Percentiles rank a stretch among this genome's conserved stretches.
phyloP scores from a whole-genome alignment of 2,113 vertebrate species.

The Tachysurus fulvidraco region DNA sequence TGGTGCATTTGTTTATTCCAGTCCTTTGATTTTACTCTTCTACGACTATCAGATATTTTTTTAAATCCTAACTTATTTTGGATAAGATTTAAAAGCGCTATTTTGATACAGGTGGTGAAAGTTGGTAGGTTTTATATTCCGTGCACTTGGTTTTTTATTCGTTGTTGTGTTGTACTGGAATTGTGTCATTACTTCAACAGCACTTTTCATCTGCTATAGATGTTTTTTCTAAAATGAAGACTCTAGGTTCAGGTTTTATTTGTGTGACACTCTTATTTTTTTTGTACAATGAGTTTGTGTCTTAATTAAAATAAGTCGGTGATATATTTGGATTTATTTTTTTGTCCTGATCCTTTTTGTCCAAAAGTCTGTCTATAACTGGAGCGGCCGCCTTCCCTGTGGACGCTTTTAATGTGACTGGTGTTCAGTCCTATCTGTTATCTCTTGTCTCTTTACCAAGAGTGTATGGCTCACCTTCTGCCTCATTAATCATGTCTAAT shows the following conservation, averaged over 20 bases:
- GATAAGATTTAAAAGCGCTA: constrained; percentile 1
- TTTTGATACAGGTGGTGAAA: constrained; percentile 33
- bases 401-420: background rate
- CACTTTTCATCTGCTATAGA: constrained; percentile 2
- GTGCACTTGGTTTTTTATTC: constrained; percentile 21
- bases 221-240: constrained; percentile 4
- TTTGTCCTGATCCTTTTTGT: background rate
- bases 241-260: constrained; percentile 9
- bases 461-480: background rate
- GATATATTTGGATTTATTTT: background rate
- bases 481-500: constrained; percentile 32
- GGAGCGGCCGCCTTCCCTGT: background rate
- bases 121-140: constrained; percentile 26
- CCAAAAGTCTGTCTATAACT: no score
- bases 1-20: background rate
- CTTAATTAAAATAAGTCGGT: background rate
- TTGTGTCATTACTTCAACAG: background rate
- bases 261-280: background rate
- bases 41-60: background rate
- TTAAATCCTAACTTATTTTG: constrained; percentile 36
- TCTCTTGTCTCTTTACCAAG: background rate
- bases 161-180: background rate
- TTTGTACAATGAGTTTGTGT: background rate
- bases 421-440: background rate
- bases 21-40: background rate